These are phyloP conservation scores for Serranus cabrilla DNA, from an alignment of 2,797 vertebrate species.

Conservation along the genomic window DNA sequence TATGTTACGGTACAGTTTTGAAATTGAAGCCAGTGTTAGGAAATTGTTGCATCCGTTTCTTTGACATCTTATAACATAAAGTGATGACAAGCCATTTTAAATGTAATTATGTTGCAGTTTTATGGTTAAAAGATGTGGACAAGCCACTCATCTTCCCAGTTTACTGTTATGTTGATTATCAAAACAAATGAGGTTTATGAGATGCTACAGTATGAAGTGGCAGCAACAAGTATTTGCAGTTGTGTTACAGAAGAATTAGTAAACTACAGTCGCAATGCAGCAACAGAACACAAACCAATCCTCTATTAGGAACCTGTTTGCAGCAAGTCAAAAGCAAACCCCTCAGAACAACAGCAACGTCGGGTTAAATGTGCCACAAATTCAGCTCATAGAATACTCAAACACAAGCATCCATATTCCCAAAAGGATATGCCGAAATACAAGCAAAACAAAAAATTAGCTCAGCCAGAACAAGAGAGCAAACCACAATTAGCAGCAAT, in stretches of 20 bases:
- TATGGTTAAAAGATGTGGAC: not conserved
- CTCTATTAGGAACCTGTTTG: not conserved
- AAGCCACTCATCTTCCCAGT: not conserved
- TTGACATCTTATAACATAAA: not conserved
- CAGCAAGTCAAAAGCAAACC: slow-evolving; percentile 1
- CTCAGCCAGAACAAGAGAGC: not conserved
- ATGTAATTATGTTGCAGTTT: not conserved
- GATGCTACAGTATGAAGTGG: too few relatives aligned
- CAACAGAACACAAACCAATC: not conserved
- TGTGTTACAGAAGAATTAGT: not conserved
- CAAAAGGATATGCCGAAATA: not conserved
- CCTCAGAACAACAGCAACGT: not conserved
- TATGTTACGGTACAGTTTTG: too few relatives aligned
- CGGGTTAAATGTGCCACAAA: not conserved
- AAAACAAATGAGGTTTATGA: not conserved
- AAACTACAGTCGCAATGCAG: not conserved
- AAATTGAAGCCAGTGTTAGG: not conserved
- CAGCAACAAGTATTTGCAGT: not conserved
- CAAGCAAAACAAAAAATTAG: not conserved
- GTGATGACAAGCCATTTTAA: not conserved
- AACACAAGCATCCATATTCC: not conserved
- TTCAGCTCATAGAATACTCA: slow-evolving; percentile 1
- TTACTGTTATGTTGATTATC: not conserved
- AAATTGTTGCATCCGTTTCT: not conserved
- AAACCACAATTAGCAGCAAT: slow-evolving; percentile 5